Conservation (phyloP, 1,140 invertebrate genomes). For the Ephestia elutella region DNA sequence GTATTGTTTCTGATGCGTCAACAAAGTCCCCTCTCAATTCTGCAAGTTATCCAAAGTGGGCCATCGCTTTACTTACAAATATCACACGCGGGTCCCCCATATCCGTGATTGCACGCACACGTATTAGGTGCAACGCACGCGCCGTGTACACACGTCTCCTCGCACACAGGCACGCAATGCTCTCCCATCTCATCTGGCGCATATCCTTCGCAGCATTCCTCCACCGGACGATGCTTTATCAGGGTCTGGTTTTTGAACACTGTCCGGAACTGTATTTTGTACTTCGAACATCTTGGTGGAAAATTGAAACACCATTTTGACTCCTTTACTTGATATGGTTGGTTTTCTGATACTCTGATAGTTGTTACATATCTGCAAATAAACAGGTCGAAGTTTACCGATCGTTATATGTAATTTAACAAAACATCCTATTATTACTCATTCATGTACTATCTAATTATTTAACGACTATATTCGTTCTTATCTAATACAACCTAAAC, state of each 20-base stretch:
- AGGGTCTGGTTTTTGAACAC: slow-evolving; percentile 83
- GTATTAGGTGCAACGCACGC: slow-evolving; percentile 88
- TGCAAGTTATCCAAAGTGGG: not conserved
- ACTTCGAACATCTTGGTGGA: slow-evolving; percentile 89
- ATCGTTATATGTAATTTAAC: not conserved
- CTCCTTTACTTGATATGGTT: slow-evolving; percentile 86
- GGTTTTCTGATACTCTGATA: slow-evolving; percentile 83
- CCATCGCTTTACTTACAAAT: slow-evolving; percentile 82
- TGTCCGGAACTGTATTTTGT: slow-evolving; percentile 83
- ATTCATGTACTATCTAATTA: too few relatives aligned
- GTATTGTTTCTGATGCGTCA: not conserved
- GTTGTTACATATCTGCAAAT: slow-evolving; percentile 80
- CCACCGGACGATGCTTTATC: slow-evolving; percentile 82
- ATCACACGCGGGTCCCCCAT: slow-evolving; percentile 90
- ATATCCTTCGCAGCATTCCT: slow-evolving; percentile 88
- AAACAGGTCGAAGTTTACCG: not conserved
- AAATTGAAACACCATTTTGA: slow-evolving; percentile 88
- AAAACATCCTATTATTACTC: too few relatives aligned
- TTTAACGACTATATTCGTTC: not conserved
- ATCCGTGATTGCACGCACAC: slow-evolving; percentile 91
- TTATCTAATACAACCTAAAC: not conserved
- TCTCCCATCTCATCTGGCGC: slow-evolving; percentile 76
- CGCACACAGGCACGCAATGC: slow-evolving; percentile 86
- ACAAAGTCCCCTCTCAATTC: not conserved
- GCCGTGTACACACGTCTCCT: slow-evolving; percentile 87